A percentile compares a stretch with the other conserved stretches of the same genome.
Evolutionary conservation across 1,140 invertebrate genomes (phyloP).

Genomic region (Contarinia nasturtii): DNA sequence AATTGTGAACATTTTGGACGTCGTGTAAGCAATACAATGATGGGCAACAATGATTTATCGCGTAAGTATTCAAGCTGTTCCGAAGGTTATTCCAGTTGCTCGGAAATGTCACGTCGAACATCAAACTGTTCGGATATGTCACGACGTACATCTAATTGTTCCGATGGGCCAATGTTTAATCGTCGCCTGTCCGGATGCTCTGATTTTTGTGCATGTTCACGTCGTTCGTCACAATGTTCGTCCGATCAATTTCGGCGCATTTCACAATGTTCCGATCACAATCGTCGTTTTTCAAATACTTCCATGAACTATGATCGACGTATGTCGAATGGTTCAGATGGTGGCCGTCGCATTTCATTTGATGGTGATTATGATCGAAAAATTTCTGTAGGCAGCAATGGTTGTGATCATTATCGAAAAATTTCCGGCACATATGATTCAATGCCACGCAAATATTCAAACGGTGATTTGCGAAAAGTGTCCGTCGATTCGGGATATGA

Average conservation of each 20-base stretch:
- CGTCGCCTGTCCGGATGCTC: slow-evolving; percentile 21
- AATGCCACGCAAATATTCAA: slow-evolving; percentile 17
- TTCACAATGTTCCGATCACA: slow-evolving; percentile 17
- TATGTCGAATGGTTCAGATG: slow-evolving; percentile 15
- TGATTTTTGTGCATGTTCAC: slow-evolving; percentile 18
- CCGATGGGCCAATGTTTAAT: not conserved
- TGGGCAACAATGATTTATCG: slow-evolving; percentile 2
- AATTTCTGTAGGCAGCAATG: slow-evolving; percentile 9
- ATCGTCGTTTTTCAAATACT: slow-evolving; percentile 18
- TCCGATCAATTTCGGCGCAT: slow-evolving; percentile 12
- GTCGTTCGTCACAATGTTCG: slow-evolving; percentile 16
- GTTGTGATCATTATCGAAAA: not conserved
- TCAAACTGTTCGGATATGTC: slow-evolving; percentile 19
- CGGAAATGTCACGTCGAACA: slow-evolving; percentile 12
- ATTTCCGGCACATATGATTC: slow-evolving; percentile 4
- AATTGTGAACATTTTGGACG: slow-evolving; percentile 4
- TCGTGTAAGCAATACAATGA: slow-evolving; percentile 18
- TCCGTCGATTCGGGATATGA: slow-evolving; percentile 23
- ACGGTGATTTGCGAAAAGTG: slow-evolving; percentile 13
- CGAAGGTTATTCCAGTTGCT: slow-evolving; percentile 9
- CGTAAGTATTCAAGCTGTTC: slow-evolving; percentile 5
- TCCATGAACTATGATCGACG: slow-evolving; percentile 20
- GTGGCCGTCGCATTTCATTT: slow-evolving; percentile 15
- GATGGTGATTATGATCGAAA: slow-evolving; percentile 17
- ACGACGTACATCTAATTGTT: slow-evolving; percentile 2